phyloP scores from a whole-genome alignment of 2,113 vertebrate genomes.

The Sebastes fasciatus region DNA sequence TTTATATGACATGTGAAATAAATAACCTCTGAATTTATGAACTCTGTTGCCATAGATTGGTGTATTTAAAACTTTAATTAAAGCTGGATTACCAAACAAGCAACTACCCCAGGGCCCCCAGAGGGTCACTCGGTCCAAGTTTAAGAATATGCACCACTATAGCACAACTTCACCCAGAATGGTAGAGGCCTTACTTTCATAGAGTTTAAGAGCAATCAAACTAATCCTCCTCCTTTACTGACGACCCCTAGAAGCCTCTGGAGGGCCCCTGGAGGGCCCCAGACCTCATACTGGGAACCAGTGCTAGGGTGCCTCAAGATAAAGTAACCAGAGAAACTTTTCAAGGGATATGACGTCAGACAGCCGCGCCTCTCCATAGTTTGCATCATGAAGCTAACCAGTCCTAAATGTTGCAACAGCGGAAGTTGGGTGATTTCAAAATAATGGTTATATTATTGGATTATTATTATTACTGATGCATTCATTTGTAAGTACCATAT shows the following conservation, averaged over 20 bases:
- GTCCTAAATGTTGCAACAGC: neutral
- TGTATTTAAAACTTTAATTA: neutral
- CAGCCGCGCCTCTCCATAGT: conserved; percentile 50
- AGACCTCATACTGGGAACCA: neutral
- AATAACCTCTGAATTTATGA: conserved; percentile 1
- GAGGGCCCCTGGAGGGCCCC: neutral
- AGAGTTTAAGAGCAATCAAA: neutral
- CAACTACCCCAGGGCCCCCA: neutral
- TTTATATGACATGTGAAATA: neutral
- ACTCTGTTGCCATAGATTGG: neutral
- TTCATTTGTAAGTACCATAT: neutral
- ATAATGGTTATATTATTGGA: conserved; percentile 27
- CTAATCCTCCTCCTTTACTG: neutral
- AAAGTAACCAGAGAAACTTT: conserved; percentile 25
- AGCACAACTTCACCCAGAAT: neutral
- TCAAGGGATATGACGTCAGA: conserved; percentile 67
- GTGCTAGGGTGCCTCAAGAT: neutral
- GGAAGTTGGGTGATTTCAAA: conserved; percentile 2
- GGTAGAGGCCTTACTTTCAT: neutral
- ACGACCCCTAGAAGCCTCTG: neutral
- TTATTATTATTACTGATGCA: neutral
- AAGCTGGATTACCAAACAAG: neutral
- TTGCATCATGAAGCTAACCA: conserved; percentile 12
- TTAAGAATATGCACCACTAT: neutral
- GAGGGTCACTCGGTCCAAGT: neutral